Conservation (phyloP, 2,888 invertebrate species). For the Notocelia uddmanniana region DNA sequence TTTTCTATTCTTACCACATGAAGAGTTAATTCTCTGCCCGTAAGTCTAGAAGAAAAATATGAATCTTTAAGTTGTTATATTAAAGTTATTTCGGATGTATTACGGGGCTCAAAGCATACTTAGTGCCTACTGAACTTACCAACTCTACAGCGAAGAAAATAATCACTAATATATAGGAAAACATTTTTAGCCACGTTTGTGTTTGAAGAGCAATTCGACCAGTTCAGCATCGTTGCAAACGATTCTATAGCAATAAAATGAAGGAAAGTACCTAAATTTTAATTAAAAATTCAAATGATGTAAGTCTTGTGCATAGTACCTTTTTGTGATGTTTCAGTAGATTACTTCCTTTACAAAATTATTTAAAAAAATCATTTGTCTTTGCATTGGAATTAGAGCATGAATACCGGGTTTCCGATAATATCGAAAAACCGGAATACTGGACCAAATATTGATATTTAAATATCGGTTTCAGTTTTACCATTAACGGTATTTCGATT, state of each 20-base stretch:
- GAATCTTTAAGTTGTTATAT: background rate
- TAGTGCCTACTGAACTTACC: slow-evolving; percentile 58
- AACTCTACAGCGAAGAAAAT: slow-evolving; percentile 61
- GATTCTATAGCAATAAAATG: slow-evolving; percentile 64
- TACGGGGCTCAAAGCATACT: background rate
- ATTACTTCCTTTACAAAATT: background rate
- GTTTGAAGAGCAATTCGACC: slow-evolving; percentile 57
- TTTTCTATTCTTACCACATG: slow-evolving; percentile 65
- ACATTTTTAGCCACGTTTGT: slow-evolving; percentile 57
- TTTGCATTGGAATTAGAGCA: too few species aligned
- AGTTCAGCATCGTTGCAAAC: slow-evolving; percentile 57
- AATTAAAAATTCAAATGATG: slow-evolving; percentile 59
- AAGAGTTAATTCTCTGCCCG: slow-evolving; percentile 56
- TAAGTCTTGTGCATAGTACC: slow-evolving; percentile 4
- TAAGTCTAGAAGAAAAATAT: slow-evolving; percentile 55
- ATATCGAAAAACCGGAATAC: too few species aligned
- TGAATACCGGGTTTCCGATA: too few species aligned
- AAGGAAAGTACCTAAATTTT: slow-evolving; percentile 56
- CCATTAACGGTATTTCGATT: too few species aligned
- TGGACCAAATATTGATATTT: too few species aligned
- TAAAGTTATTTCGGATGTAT: background rate
- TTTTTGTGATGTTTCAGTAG: background rate
- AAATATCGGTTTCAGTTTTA: too few species aligned
- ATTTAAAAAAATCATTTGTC: too few species aligned
- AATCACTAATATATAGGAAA: slow-evolving; percentile 68